Conservation (phyloP, 2,888 invertebrate species). For the Lycophotia porphyrea region DNA sequence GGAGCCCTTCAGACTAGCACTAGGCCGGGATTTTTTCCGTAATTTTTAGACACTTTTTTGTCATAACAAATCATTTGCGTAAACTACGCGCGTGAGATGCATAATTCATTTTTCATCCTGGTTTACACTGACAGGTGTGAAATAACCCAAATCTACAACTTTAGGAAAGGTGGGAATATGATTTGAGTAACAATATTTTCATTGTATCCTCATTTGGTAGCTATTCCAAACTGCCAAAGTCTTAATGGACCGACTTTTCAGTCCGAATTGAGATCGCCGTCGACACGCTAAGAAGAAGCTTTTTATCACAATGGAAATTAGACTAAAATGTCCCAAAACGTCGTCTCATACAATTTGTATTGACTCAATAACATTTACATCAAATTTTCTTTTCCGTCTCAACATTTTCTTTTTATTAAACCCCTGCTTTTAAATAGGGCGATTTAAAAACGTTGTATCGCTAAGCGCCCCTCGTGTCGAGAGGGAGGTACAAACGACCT, state of each 20-base stretch:
- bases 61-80: neutral
- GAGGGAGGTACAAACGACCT: constrained; percentile 57
- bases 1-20: too few species aligned
- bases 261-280: neutral
- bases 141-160: constrained; percentile 1
- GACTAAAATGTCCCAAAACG: neutral
- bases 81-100: neutral
- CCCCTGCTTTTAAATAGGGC: constrained; percentile 35
- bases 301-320: neutral
- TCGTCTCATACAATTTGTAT: neutral
- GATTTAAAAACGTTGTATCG: constrained; percentile 53
- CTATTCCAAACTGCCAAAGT: neutral
- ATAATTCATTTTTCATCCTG: constrained; percentile 10
- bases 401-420: constrained; percentile 27
- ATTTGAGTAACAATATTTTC: neutral
- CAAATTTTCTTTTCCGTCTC: constrained; percentile 7
- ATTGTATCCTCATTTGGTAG: neutral
- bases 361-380: constrained; percentile 1
- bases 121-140: constrained; percentile 7
- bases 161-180: neutral
- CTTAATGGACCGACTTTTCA: neutral
- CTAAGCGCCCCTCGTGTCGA: constrained; percentile 44
- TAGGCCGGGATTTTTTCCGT: too few species aligned
- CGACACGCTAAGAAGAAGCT: neutral
- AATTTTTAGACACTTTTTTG: neutral